A percentile compares a stretch with the other conserved stretches of the same genome.
Conservation (phyloP, 2,888 invertebrate genomes). For the Pharmacophagus antenor region DNA sequence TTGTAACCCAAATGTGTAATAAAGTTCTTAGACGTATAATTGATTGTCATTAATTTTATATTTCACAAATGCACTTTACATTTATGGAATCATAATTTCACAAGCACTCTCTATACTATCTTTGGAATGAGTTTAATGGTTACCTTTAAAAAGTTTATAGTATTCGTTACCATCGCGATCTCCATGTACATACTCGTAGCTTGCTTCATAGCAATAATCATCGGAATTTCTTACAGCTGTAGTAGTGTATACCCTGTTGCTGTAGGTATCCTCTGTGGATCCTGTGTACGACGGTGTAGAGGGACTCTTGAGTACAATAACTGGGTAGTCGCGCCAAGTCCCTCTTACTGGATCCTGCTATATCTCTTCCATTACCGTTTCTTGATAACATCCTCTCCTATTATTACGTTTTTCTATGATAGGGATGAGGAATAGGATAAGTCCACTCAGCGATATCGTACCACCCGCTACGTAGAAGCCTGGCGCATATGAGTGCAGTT, state of each 20-base stretch:
- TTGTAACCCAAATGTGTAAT: not conserved
- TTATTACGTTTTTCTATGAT: slow-evolving; percentile 78
- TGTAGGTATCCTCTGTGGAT: slow-evolving; percentile 59
- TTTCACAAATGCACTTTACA: slow-evolving; percentile 45
- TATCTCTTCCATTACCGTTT: slow-evolving; percentile 61
- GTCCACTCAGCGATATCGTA: slow-evolving; percentile 91
- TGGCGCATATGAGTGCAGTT: slow-evolving; percentile 88
- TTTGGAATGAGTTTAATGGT: slow-evolving; percentile 70
- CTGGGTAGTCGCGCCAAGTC: slow-evolving; percentile 47
- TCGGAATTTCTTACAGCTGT: slow-evolving; percentile 59
- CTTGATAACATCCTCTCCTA: slow-evolving; percentile 50
- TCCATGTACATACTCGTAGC: slow-evolving; percentile 54
- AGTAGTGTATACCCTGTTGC: slow-evolving; percentile 73
- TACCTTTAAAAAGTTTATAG: slow-evolving; percentile 48
- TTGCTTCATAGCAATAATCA: slow-evolving; percentile 55
- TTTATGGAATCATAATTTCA: slow-evolving; percentile 46
- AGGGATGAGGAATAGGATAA: slow-evolving; percentile 93
- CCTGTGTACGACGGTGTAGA: slow-evolving; percentile 62
- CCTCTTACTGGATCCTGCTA: slow-evolving; percentile 59
- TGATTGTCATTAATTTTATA: slow-evolving; percentile 7
- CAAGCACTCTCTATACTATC: slow-evolving; percentile 53
- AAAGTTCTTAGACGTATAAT: not conserved
- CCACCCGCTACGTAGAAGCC: slow-evolving; percentile 94
- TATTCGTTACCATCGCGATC: slow-evolving; percentile 50
- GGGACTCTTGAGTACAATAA: slow-evolving; percentile 71